These are phyloP conservation scores for Gastracanthus pulcherrimus DNA, from an alignment of 2,888 invertebrate species.

Conservation along the genomic window DNA sequence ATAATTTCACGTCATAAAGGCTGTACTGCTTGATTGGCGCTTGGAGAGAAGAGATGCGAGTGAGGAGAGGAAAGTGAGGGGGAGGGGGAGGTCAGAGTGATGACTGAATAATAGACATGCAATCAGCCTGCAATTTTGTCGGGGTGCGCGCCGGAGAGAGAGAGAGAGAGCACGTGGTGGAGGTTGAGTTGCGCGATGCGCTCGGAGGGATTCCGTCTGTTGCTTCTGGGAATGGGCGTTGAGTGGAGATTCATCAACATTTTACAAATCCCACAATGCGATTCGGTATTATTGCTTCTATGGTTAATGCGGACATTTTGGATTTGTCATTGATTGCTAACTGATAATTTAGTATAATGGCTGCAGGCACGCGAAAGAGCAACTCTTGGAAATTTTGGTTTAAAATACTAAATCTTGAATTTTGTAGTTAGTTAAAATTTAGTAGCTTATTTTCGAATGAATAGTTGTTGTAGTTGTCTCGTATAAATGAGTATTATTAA, in stretches of 20 bases:
- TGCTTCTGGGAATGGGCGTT: neutral
- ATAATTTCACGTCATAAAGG: slow-evolving; percentile 42
- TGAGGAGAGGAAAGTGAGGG: neutral
- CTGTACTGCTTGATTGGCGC: slow-evolving; percentile 21
- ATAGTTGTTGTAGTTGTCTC: too few relatives aligned
- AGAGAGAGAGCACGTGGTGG: too few relatives aligned
- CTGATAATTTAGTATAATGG: neutral
- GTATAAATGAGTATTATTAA: too few relatives aligned
- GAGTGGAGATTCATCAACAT: slow-evolving; percentile 41
- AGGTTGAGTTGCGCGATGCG: too few relatives aligned
- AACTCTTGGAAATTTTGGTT: too few relatives aligned
- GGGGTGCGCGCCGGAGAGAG: too few relatives aligned
- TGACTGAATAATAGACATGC: slow-evolving; percentile 45
- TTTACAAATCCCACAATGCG: slow-evolving; percentile 13
- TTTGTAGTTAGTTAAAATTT: too few relatives aligned
- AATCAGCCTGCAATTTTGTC: slow-evolving; percentile 48
- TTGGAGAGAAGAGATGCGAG: too few relatives aligned
- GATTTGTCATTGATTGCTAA: neutral
- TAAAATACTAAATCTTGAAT: too few relatives aligned
- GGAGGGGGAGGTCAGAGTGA: neutral
- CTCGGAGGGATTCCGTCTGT: too few relatives aligned
- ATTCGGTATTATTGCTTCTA: neutral
- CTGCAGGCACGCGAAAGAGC: too few relatives aligned
- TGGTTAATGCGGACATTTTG: neutral
- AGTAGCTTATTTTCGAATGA: too few relatives aligned